These are phyloP conservation scores for Linnaemya tessellans DNA, from an alignment of 2,888 invertebrate species.

Conservation along the genomic window DNA sequence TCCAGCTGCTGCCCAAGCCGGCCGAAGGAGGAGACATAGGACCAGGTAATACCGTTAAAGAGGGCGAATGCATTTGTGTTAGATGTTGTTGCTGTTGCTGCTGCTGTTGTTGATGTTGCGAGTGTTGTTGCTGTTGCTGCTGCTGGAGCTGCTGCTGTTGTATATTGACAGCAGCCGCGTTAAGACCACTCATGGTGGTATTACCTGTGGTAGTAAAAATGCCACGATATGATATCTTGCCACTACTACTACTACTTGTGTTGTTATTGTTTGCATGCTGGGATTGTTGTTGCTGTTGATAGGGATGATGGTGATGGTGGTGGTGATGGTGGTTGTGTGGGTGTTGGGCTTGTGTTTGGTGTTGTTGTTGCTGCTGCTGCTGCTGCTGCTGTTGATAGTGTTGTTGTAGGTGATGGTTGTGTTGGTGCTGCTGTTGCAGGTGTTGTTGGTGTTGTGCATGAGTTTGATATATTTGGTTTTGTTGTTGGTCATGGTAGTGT, in stretches of 20 bases:
- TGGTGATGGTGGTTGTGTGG: conserved; percentile 80
- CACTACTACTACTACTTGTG: conserved; percentile 79
- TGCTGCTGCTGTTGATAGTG: conserved; percentile 78
- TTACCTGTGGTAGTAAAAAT: conserved; percentile 89
- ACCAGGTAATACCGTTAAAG: conserved; percentile 81
- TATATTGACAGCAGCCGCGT: conserved; percentile 63
- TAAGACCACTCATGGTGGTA: conserved; percentile 82
- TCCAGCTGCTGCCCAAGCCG: conserved; percentile 88
- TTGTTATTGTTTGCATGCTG: conserved; percentile 81
- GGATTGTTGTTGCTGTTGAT: conserved; percentile 79
- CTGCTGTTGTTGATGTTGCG: conserved; percentile 71
- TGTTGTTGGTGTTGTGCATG: conserved; percentile 76
- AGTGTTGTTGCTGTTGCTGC: conserved; percentile 76
- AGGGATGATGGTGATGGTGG: conserved; percentile 82
- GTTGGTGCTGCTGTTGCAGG: conserved; percentile 77
- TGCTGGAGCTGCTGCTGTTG: conserved; percentile 73
- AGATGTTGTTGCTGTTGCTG: conserved; percentile 77
- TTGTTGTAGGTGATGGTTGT: conserved; percentile 75
- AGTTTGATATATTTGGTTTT: conserved; percentile 73
- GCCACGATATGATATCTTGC: conserved; percentile 87
- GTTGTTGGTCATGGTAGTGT: conserved; percentile 74
- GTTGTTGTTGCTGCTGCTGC: conserved; percentile 77
- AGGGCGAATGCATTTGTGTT: conserved; percentile 82
- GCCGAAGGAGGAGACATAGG: conserved; percentile 85
- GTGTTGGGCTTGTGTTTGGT: conserved; percentile 74